These are phyloP conservation scores for Antigone vipio DNA, from an alignment of 2,113 vertebrate species.

Conservation along the genomic window DNA sequence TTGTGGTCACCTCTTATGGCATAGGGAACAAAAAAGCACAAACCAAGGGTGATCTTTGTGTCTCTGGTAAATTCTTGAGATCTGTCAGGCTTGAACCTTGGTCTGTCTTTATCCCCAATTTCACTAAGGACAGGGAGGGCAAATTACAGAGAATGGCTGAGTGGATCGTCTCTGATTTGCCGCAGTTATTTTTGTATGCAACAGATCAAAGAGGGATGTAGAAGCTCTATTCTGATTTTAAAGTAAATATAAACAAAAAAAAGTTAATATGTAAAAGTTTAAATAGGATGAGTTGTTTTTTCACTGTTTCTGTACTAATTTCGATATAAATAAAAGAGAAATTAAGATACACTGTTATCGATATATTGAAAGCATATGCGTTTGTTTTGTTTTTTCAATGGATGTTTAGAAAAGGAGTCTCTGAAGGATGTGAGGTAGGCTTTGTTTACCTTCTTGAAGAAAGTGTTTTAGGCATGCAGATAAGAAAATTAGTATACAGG, in stretches of 20 bases:
- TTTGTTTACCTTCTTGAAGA: not conserved
- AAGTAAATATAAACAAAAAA: not conserved
- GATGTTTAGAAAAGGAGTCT: not conserved
- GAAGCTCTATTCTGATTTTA: not conserved
- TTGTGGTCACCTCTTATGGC: not conserved
- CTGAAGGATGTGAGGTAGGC: not conserved
- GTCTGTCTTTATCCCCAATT: not conserved
- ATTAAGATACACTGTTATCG: not conserved
- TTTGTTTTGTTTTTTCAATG: not conserved
- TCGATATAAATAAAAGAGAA: not conserved
- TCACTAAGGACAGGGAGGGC: not conserved
- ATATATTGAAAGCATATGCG: not conserved
- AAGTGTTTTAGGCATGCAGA: not conserved
- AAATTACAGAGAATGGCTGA: not conserved
- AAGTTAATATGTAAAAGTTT: not conserved
- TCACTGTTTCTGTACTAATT: not conserved
- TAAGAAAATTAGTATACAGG: not conserved
- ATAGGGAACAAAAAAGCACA: not conserved
- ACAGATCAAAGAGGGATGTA: not conserved
- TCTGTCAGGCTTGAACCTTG: not conserved
- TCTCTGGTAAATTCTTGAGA: not conserved
- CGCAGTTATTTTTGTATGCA: not conserved
- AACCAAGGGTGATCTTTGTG: not conserved
- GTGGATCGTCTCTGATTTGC: not conserved
- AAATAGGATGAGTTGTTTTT: not conserved